phyloP scores from a whole-genome alignment of 2,797 vertebrate genomes.

The Basileuterus tristriatus region DNA sequence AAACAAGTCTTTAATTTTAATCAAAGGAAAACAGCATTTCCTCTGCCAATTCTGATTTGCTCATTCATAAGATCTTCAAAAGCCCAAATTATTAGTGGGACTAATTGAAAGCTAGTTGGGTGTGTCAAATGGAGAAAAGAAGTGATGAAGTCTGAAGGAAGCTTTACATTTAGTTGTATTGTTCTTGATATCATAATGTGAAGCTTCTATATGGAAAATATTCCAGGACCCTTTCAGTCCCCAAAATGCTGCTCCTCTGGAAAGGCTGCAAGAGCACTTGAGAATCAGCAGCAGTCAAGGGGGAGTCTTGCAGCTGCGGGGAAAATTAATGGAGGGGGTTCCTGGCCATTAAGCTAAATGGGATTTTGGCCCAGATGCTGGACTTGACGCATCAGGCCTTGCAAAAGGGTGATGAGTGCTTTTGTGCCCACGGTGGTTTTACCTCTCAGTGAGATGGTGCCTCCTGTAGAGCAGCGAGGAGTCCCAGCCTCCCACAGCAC shows the following conservation, averaged over 20 bases:
- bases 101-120: conserved; percentile 3
- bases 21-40: conserved; percentile 1
- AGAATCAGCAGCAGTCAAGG: not conserved
- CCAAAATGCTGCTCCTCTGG: not conserved
- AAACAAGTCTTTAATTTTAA: conserved; percentile 52
- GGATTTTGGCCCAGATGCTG: not conserved
- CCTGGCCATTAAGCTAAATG: not conserved
- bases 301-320: not conserved
- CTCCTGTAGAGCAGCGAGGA: not conserved
- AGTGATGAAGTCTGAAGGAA: conserved; percentile 1
- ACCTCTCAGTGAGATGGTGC: not conserved
- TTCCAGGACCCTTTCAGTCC: not conserved
- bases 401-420: not conserved
- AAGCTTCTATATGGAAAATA: not conserved
- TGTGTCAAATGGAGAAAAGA: not conserved
- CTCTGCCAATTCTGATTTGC: conserved; percentile 26
- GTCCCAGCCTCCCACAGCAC: not conserved
- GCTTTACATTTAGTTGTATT: not conserved
- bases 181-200: not conserved
- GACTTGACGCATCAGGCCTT: not conserved
- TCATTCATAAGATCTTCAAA: conserved; percentile 40
- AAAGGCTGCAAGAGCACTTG: not conserved
- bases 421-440: not conserved
- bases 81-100: conserved; percentile 2
- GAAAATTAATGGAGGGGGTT: not conserved